Evolutionary conservation across 2,888 invertebrate species (phyloP), one percentile per base, ranked within the genome.

Genomic region (Teleiodes luculella): DNA sequence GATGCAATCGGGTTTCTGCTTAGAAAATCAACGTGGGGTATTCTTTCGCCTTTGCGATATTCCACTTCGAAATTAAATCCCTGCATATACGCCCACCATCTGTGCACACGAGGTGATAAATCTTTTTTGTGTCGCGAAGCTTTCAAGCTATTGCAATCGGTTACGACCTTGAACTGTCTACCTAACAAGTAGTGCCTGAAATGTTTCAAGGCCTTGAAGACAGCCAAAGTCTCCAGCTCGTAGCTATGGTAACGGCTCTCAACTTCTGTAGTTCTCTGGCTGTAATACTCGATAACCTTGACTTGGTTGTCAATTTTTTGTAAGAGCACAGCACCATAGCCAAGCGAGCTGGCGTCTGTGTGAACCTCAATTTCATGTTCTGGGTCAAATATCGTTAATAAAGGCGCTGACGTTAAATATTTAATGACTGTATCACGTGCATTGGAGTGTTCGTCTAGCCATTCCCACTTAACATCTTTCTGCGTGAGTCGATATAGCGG

Each of bases 401-500:
- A 45, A 10, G 66, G 67, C 0, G 53, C 47, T 4, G 59, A 51
- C 0, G 64, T 55, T 0, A 67, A 20, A 14, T 50, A n/a, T 10
- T 53, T 1, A 2, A 66, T 58, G 0, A 69, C 48, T 4, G 28
- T 41, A 0, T 55, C 16, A 0, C 64, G 53, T 3, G 57, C 63
- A 5, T 55, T 35, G 13, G 69, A 68, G 13, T 69, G 68, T 4
- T 13, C 0, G 0, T 61, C 41, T 8, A 24, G 56, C 65, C 64
- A 66, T 52, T 59, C 35, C 59, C 56, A 65, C 39, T 57, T 59
- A 0, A 47, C 49, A 0, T 47, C 56, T 14, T 61, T 36, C 52
- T 64, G 61, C 0, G 67, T 68, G 1, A 68, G 28, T 5, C 52
- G 48, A 11, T 65, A 65, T 0, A 66, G 24, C 0, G 66, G 65